Evolutionary conservation across 2,888 invertebrate genomes (phyloP), one percentile per base, ranked within the genome.

Genomic region (Thumatha senex): DNA sequence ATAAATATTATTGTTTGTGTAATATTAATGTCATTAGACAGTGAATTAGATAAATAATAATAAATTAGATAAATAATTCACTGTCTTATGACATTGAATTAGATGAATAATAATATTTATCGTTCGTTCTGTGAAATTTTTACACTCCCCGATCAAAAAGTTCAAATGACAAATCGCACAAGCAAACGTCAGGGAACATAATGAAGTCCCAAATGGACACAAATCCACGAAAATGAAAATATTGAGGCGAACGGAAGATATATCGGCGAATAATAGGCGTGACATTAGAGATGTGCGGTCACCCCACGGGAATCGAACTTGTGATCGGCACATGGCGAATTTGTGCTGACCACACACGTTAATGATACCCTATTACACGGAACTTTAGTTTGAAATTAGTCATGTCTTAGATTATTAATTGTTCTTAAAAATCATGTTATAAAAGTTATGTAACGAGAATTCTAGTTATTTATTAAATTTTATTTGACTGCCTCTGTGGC

Each of bases 311-410:
- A 89, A 76, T 83, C 76, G 73, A 89, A 87, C 84, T 73, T 56
- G 68, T 72, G 72, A 69, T 76, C 71, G 76, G 75, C 90, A 91
- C 88, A 90, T 90, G 90, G 86, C 81, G 70, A 72, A 72, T 64
- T 63, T 51, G 56, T 53, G 68, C 74, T 78, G 74, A 70, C 80
- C 78, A 74, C 63, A 62, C 62, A 78, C 84, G 87, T 88, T 86
- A 85, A 80, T 84, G 86, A 85, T 86, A 88, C 86, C 87, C 87
- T 76, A 89, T 89, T 89, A 89, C 89, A 89, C 82, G 87, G 86
- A 82, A 86, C 60, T 89, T 89, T 79, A 86, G 76, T 78, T 80
- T 80, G 30, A 7, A 7, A 30, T 30, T 7, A 81, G n/a, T n/a
- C n/a, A n/a, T n/a, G 76, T 74, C 63, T 54, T n/a, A n/a, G n/a